These are phyloP conservation scores for Nannoperca obscura DNA, from an alignment of 2,797 vertebrate genomes.

Conservation along the genomic window DNA sequence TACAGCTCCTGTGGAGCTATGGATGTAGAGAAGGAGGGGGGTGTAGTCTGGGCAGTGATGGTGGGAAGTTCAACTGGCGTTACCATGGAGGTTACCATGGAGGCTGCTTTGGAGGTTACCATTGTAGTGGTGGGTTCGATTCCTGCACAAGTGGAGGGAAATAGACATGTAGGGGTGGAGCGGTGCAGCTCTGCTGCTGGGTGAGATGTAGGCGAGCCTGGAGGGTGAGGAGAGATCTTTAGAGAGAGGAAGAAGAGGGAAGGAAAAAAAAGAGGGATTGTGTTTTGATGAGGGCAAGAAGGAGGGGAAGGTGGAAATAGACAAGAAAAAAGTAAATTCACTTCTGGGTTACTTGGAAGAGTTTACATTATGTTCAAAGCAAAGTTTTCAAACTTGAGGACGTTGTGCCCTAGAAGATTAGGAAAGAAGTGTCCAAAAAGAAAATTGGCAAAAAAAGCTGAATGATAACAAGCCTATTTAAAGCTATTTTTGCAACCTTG, in stretches of 20 bases:
- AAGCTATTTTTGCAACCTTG: background rate
- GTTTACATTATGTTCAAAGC: background rate
- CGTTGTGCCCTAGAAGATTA: background rate
- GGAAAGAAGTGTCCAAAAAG: too few relatives aligned
- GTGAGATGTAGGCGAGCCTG: constrained; percentile 42
- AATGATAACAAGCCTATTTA: background rate
- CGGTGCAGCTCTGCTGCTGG: constrained; percentile 64
- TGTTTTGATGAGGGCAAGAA: background rate
- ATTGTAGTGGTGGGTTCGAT: background rate
- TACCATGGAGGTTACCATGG: constrained; percentile 14
- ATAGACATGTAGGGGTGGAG: constrained; percentile 29
- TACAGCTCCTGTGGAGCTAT: constrained; percentile 24
- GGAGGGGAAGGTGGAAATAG: background rate
- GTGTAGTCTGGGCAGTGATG: constrained; percentile 34
- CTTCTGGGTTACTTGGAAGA: background rate
- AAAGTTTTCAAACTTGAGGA: background rate
- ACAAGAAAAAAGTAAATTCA: background rate
- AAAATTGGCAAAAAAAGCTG: background rate
- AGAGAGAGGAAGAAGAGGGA: constrained; percentile 20
- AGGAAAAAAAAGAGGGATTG: background rate
- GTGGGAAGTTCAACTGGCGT: constrained; percentile 38
- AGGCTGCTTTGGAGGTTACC: background rate
- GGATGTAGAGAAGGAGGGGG: constrained; percentile 24
- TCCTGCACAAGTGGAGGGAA: constrained; percentile 30
- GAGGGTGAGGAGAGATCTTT: constrained; percentile 73